Percentiles rank a stretch among this genome's conserved stretches.
phyloP scores from a whole-genome alignment of 2,797 vertebrate genomes.

The Artibeus lituratus region DNA sequence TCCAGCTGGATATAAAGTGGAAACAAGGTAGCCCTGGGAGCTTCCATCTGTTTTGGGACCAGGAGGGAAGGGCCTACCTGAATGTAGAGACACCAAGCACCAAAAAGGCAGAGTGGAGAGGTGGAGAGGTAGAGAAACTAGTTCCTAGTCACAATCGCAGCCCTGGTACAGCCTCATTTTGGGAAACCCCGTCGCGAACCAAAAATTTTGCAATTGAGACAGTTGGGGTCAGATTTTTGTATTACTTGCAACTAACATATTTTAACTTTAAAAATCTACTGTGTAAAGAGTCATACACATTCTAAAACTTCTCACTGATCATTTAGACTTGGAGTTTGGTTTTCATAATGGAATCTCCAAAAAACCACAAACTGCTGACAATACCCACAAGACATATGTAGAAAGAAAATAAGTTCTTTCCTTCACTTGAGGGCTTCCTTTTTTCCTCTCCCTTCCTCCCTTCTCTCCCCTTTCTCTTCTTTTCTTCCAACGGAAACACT shows the following conservation, averaged over 20 bases:
- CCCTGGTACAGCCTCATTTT: background rate
- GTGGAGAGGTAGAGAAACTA: background rate
- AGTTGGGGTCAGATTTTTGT: background rate
- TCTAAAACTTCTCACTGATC: background rate
- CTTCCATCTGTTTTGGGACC: background rate
- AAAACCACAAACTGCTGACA: background rate
- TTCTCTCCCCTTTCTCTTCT: background rate
- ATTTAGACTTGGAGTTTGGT: constrained; percentile 2
- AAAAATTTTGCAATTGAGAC: background rate
- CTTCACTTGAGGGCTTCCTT: background rate
- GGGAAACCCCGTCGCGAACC: background rate
- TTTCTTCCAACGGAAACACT: background rate
- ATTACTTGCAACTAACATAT: background rate
- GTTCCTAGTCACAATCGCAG: background rate
- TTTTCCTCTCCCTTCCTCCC: background rate
- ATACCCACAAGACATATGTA: background rate
- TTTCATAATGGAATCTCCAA: constrained; percentile 3
- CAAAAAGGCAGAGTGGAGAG: background rate
- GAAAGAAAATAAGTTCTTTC: background rate
- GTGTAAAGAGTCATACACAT: background rate
- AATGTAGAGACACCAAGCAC: background rate
- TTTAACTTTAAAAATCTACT: background rate
- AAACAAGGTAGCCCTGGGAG: background rate
- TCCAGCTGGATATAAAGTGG: background rate
- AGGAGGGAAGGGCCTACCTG: background rate